Percentiles rank a stretch among this genome's conserved stretches.
phyloP scores from a whole-genome alignment of 2,113 vertebrate genomes.

The Dicaeum eximium region DNA sequence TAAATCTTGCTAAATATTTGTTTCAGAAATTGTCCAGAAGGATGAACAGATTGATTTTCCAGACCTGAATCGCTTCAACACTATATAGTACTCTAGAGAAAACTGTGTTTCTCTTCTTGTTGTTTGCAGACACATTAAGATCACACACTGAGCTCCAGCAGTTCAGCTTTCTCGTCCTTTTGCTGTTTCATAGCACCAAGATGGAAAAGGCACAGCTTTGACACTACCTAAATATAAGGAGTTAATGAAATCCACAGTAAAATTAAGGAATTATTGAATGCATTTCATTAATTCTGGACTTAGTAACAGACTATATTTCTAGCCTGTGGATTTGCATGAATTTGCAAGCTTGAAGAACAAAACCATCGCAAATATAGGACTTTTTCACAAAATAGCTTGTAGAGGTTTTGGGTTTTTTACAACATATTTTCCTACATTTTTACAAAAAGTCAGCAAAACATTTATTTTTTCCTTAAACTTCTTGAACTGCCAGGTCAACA shows the following conservation, averaged over 20 bases:
- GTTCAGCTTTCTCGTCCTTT: constrained; percentile 13
- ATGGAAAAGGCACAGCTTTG: background rate
- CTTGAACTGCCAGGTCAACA: background rate
- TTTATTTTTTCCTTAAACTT: background rate
- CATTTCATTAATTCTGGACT: background rate
- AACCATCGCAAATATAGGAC: background rate
- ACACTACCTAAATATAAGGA: background rate
- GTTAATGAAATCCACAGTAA: background rate
- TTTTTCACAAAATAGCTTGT: background rate
- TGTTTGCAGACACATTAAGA: constrained; percentile 62
- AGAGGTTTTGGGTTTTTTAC: background rate
- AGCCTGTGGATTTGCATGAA: background rate
- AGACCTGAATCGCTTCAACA: constrained; percentile 72
- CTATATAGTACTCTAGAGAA: constrained; percentile 67
- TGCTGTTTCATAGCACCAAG: background rate
- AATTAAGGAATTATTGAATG: background rate
- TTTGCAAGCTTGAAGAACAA: background rate
- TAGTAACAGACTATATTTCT: background rate
- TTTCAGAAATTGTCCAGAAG: constrained; percentile 77
- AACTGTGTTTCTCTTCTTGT: constrained; percentile 60
- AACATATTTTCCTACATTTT: background rate
- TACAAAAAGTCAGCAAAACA: background rate
- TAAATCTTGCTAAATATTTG: constrained; percentile 78
- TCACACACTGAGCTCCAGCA: constrained; percentile 46
- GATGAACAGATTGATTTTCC: constrained; percentile 76